phyloP scores from a whole-genome alignment of 2,888 invertebrate genomes.

The Pristionchus entomophagus region DNA sequence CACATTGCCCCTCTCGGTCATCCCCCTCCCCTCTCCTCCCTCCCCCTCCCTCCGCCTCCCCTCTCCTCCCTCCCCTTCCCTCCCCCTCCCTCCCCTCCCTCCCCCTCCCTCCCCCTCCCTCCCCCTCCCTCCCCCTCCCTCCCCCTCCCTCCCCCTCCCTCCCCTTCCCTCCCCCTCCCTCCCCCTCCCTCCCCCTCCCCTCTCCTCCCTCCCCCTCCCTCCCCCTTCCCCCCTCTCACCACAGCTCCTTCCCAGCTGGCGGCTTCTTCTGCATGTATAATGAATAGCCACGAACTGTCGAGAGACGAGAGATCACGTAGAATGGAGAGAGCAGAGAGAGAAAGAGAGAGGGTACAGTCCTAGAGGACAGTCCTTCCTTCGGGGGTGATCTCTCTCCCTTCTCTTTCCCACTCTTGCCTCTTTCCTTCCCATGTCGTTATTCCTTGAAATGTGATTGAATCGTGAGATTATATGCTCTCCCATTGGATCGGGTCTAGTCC shows the following conservation, averaged over 20 bases:
- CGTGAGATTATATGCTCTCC: slow-evolving; percentile 17
- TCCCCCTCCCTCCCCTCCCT: neutral
- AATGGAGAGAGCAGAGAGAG: neutral
- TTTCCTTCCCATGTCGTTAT: slow-evolving; percentile 23
- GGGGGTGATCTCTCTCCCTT: neutral
- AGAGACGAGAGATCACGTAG: neutral
- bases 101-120: slow-evolving; percentile 4
- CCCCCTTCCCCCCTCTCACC: neutral
- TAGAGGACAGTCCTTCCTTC: neutral
- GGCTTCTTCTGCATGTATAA: slow-evolving; percentile 32
- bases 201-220: neutral
- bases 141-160: neutral
- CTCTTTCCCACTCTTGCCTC: neutral
- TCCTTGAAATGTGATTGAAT: slow-evolving; percentile 33
- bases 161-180: neutral
- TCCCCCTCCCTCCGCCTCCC: slow-evolving; percentile 19
- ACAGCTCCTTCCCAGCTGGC: neutral
- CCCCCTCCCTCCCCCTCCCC: neutral
- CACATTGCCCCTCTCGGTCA: neutral
- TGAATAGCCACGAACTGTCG: slow-evolving; percentile 33
- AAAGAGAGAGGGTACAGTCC: neutral
- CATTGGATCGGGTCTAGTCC: neutral
- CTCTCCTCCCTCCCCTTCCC: neutral
- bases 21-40: neutral
- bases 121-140: neutral